Evolutionary conservation across 2,113 vertebrate genomes (phyloP), one percentile per base, ranked within the genome.

Genomic region (Raja brachyura): DNA sequence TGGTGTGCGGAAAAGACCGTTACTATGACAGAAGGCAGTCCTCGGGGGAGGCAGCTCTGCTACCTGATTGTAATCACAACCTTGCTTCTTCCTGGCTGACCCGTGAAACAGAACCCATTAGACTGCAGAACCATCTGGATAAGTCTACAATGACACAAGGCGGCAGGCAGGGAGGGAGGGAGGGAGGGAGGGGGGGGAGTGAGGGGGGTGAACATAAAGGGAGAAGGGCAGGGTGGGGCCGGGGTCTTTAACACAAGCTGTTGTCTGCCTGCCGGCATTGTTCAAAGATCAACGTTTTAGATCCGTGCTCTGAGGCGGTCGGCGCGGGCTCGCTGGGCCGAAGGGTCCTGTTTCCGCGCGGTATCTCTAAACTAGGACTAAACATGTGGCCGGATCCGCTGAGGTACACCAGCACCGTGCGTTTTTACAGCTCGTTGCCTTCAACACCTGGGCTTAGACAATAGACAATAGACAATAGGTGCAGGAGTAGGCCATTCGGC

Each of bases 81-180:
- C 93, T 94, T 94, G 93, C 94, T 94, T 94, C 93, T 93, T 86
- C 85, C 93, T 93, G 94, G 95, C 93, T 93, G 93, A 93, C 94
- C 93, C 94, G 93, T 94, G 94, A 94, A 93, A 83, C 83, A 93
- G 93, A 93, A 94, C 93, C 93, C 93, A 94, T 94, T 95, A 94
- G 85, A 68, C 94, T 93, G 93, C 93, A 94, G 94, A 93, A 93
- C 95, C 95, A 95, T 95, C 95, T 96, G 95, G 93, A 95, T 93
- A 93, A 93, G 92, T 93, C 93, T 56, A 94, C 94, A 96, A 93
- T 54, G 93, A 93, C 94, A 93, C 92, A 93, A 93, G 77, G 39
- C 39, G 39, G 39, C 39, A 48, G 39, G n/a, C n/a, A n/a, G 39
- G 33, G 22, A 83, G 79, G 22, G 20, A 39, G 25, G 18, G 25